These are phyloP conservation scores for Scaptodrosophila latifasciaeformis DNA, from an alignment of 2,888 invertebrate genomes.

Conservation along the genomic window DNA sequence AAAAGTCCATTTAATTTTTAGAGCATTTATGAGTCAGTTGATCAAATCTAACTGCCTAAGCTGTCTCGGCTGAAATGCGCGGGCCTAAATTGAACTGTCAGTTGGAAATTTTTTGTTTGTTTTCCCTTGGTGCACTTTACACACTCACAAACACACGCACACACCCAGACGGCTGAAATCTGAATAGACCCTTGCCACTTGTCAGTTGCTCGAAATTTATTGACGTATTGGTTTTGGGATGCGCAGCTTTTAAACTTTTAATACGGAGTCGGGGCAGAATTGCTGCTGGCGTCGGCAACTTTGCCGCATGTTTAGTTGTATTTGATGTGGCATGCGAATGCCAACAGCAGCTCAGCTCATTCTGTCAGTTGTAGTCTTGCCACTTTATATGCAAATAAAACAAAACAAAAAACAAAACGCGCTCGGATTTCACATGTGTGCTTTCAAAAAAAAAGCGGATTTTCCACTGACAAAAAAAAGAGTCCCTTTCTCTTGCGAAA, in stretches of 20 bases:
- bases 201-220: conserved; percentile 38
- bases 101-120: conserved; percentile 26
- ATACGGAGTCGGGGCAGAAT: not conserved
- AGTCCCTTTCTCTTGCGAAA: too few relatives aligned
- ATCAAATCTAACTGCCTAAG: too few relatives aligned
- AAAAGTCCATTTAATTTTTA: too few relatives aligned
- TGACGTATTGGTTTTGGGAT: conserved; percentile 44
- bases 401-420: conserved; percentile 47
- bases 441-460: conserved; percentile 62
- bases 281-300: conserved; percentile 4
- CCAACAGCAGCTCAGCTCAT: conserved; percentile 33
- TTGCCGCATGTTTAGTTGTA: not conserved
- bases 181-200: not conserved
- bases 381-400: conserved; percentile 55
- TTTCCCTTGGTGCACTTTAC: not conserved
- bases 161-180: too few relatives aligned
- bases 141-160: too few relatives aligned
- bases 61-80: not conserved
- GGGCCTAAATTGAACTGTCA: conserved; percentile 59
- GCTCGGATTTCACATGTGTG: conserved; percentile 31
- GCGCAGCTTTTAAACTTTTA: conserved; percentile 32
- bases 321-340: conserved; percentile 35
- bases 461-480: too few relatives aligned
- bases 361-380: not conserved
- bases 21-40: too few relatives aligned